Evolutionary conservation across 2,113 vertebrate genomes (phyloP).

Genomic region (Brachypteracias leptosomus): DNA sequence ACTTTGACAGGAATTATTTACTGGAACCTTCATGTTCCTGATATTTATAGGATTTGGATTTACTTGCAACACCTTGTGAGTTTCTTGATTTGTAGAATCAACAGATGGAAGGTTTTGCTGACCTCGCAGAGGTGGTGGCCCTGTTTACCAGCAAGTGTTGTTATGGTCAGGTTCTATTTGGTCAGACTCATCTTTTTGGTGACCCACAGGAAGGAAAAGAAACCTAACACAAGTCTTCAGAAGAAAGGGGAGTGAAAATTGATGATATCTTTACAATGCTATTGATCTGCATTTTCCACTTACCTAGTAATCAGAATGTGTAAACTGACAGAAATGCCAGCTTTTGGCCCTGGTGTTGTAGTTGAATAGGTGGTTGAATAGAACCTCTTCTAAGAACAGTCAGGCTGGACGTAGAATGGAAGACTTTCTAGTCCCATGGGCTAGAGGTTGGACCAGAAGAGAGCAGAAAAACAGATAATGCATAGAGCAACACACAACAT

Average conservation of each 20-base stretch:
- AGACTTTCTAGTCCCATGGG: not conserved
- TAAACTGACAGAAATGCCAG: not conserved
- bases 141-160: not conserved
- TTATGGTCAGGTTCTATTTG: not conserved
- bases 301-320: not conserved
- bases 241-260: not conserved
- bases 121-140: not conserved
- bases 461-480: not conserved
- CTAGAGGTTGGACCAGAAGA: not conserved
- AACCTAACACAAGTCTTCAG: not conserved
- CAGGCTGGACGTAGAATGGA: not conserved
- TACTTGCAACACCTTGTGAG: not conserved
- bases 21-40: not conserved
- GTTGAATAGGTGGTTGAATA: not conserved
- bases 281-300: not conserved
- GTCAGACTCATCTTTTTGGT: not conserved
- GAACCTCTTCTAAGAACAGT: not conserved
- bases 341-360: not conserved
- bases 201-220: not conserved
- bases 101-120: constrained; percentile 4
- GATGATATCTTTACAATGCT: not conserved
- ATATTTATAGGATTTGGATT: constrained; percentile 36
- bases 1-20: constrained; percentile 26
- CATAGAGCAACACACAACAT: not conserved
- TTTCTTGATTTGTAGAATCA: constrained; percentile 13